These are phyloP conservation scores for Euphonia xanthogaster DNA, from an alignment of 2,797 vertebrate genomes.

Conservation along the genomic window DNA sequence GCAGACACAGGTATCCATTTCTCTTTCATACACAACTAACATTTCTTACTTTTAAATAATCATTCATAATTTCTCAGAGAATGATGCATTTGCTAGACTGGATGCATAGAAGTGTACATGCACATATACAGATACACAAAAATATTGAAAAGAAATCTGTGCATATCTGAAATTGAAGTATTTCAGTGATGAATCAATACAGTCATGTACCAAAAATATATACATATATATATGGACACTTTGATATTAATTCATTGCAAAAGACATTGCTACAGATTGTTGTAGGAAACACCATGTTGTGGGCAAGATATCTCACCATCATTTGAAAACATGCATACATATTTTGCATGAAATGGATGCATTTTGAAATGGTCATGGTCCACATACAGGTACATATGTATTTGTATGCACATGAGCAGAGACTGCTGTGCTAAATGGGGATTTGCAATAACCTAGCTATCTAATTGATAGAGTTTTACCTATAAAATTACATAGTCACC, in stretches of 20 bases:
- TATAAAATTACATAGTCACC: neutral
- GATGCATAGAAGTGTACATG: neutral
- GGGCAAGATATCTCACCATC: neutral
- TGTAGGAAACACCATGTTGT: neutral
- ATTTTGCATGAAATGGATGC: neutral
- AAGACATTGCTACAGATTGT: neutral
- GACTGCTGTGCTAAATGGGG: neutral
- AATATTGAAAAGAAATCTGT: neutral
- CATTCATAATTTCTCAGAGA: neutral
- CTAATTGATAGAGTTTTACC: neutral
- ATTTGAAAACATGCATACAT: neutral
- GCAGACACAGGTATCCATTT: neutral
- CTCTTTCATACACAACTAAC: neutral
- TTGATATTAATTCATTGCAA: neutral
- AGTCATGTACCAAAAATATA: neutral
- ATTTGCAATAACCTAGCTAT: neutral
- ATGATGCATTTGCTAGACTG: neutral
- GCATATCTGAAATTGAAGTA: neutral
- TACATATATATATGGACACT: neutral
- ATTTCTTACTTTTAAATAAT: neutral
- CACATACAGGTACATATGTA: rapidly evolving
- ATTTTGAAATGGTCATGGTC: neutral
- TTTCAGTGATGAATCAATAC: neutral
- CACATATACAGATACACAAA: neutral
- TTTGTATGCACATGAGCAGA: neutral